Evolutionary conservation across 2,888 invertebrate species (phyloP), one percentile per base, ranked within the genome.

Genomic region (Liodrosophila aerea): DNA sequence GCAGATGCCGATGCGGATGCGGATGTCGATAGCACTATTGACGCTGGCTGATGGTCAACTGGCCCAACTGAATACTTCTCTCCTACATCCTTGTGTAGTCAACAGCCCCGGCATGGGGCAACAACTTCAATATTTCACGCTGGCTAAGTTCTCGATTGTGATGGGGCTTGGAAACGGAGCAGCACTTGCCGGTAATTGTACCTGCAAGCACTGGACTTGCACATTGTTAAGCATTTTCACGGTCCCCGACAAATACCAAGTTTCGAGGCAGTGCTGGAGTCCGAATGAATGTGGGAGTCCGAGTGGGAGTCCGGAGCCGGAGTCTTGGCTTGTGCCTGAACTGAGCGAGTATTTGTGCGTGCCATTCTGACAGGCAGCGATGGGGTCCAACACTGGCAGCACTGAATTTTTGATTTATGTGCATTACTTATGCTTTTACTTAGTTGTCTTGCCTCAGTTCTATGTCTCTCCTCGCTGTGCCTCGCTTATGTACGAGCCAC

Each of bases 321-420:
- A 16, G 15, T 37, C 0, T 11, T 11, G 43, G 44, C 16, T 29
- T n/a, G 29, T 49, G 46, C 4, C 39, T 16, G 44, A 30, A 39
- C 75, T 84, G 86, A 84, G 62, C 73, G 73, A 75, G 85, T 81
- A 74, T 84, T 77, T 86, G 75, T 86, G 82, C 86, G 82, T 84
- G 84, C 75, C 78, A 71, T 75, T 82, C 76, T 85, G 80, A 85
- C 85, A 78, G 83, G 83, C 80, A 36, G 53, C 53, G 49, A 34
- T 46, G 50, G 58, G 49, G 58, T 71, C 59, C 49, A 16, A 50
- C 59, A 63, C 60, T 68, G 70, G 73, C 66, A 77, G 80, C 82
- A 85, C 76, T 85, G 87, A 85, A 88, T 88, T 88, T 87, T 88
- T 87, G 87, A 88, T 88, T 88, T 88, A 88, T 87, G 86, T 86